These are phyloP conservation scores for Calcarius lapponicus DNA, from an alignment of 2,797 vertebrate genomes.

Conservation along the genomic window DNA sequence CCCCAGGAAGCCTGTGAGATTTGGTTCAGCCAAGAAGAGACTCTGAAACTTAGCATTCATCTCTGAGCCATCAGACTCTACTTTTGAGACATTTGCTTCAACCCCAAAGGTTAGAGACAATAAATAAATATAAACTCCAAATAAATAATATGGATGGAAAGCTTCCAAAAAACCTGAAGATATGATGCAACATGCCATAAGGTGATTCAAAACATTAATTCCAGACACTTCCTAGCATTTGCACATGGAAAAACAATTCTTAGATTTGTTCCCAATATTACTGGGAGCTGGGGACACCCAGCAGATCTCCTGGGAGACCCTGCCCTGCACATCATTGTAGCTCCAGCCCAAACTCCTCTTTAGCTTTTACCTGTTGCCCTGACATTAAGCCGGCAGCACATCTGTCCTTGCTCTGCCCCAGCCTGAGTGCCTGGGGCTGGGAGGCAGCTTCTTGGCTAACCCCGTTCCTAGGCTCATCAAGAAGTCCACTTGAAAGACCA, in stretches of 20 bases:
- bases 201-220: not conserved
- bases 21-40: not conserved
- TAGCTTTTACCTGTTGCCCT: not conserved
- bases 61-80: not conserved
- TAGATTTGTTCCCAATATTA: not conserved
- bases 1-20: not conserved
- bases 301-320: not conserved
- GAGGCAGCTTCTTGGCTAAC: not conserved
- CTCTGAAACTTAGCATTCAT: not conserved
- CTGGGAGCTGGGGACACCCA: not conserved
- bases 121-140: not conserved
- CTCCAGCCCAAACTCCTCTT: not conserved
- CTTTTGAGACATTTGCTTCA: not conserved
- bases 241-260: accelerated
- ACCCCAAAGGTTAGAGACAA: not conserved
- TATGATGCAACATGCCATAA: not conserved
- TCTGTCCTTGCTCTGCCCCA: not conserved
- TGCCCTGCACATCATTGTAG: not conserved
- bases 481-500: not conserved
- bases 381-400: accelerated
- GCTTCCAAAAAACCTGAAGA: not conserved
- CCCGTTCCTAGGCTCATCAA: not conserved
- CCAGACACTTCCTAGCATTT: not conserved
- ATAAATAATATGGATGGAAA: not conserved
- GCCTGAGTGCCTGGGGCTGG: accelerated